Conservation (phyloP, 2,888 invertebrate genomes). For the Lucinisca nassula region DNA sequence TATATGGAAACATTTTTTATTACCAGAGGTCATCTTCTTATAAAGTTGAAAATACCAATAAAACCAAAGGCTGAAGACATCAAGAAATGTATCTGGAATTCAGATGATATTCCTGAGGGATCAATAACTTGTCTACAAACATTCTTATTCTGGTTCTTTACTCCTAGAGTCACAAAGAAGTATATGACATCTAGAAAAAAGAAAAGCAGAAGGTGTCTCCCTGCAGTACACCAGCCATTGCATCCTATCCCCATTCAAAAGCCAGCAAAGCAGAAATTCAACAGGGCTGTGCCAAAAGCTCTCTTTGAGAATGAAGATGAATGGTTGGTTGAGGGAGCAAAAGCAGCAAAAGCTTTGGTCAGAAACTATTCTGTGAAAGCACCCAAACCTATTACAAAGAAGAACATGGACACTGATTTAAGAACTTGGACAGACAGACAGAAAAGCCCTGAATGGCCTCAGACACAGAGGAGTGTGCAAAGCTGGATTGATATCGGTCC, state of each 20-base stretch:
- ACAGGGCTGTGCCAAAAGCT: neutral
- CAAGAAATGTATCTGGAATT: conserved; percentile 76
- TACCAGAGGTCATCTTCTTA: conserved; percentile 73
- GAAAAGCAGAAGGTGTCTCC: conserved; percentile 56
- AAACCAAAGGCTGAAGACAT: conserved; percentile 73
- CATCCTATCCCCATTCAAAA: conserved; percentile 32
- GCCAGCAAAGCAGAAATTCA: neutral
- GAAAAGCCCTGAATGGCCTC: conserved; percentile 24
- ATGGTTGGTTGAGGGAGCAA: conserved; percentile 5
- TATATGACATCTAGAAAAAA: conserved; percentile 37
- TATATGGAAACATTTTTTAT: conserved; percentile 75
- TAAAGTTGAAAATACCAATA: conserved; percentile 75
- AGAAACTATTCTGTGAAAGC: too few species aligned
- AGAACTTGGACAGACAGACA: conserved; percentile 46
- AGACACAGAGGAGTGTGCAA: conserved; percentile 41
- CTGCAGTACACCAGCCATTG: conserved; percentile 60
- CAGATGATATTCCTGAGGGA: conserved; percentile 76
- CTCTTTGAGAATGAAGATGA: conserved; percentile 11
- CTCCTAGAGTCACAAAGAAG: conserved; percentile 60
- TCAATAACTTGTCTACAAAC: conserved; percentile 80
- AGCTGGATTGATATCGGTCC: conserved; percentile 22
- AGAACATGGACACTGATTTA: neutral
- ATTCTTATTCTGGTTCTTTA: conserved; percentile 81
- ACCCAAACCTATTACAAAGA: neutral
- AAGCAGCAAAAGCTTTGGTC: conserved; percentile 11